Evolutionary conservation across 2,113 vertebrate genomes (phyloP), one percentile per base, ranked within the genome.

Genomic region (human (Homo sapiens)): DNA sequence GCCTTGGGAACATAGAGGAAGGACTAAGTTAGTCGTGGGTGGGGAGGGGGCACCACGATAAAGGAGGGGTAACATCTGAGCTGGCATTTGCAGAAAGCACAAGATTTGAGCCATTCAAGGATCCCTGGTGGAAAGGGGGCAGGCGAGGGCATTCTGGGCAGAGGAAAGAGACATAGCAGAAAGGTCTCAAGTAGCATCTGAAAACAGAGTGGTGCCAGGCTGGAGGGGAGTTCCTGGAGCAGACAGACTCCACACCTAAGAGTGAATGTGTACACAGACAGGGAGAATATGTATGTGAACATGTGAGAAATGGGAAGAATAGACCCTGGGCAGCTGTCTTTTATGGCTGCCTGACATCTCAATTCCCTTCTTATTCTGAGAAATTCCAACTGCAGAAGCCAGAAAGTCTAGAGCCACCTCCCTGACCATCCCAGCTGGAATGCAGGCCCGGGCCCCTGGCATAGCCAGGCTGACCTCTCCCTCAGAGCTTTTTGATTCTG

Each of bases 211-310:
- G n/a, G 43, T 38, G 8, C 25, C 64, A 12, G 64, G 27, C 6
- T 76, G 23, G 68, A 38, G 64, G 64, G 35, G 7, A 38, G 35
- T 85, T 75, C 61, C 66, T 27, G 27, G 35, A 76, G 35, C 40
- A 73, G 35, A 89, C 48, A 78, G 14, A 50, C 30, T 27, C 55
- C 12, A 30, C 8, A 22, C 16, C 45, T 48, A 11, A 75, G 50
- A 55, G 35, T 5, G 8, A 43, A 38, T 52, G 35, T 20, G 7
- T 32, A 10, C 22, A 9, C 17, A 57, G 75, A 9, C 5, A 1
- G 7, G 20, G 30, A 22, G 27, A 52, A 52, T 32, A 27, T 0
- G 5, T 32, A 27, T 0, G 5, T 23, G 40, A 75, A 23, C 10
- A 14, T 0, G 0, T 30, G 18, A 27, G 27, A 38, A 48, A 79